Evolutionary conservation across 2,888 invertebrate genomes (phyloP).

Genomic region (Sepioteuthis lessoniana): DNA sequence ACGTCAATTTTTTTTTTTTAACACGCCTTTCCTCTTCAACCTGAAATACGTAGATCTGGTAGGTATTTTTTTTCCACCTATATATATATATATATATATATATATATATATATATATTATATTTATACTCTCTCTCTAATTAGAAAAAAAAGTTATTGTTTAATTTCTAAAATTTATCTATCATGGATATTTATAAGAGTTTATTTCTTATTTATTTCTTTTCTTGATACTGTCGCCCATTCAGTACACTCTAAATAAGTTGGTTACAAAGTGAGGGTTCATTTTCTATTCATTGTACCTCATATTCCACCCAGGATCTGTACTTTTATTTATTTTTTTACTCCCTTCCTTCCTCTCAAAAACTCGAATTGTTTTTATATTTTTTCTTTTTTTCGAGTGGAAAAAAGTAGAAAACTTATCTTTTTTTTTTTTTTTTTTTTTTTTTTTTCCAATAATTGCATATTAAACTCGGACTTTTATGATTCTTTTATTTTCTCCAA

Average conservation of each 20-base stretch:
- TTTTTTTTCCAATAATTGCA: not conserved
- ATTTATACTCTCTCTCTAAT: not conserved
- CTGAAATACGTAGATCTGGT: not conserved
- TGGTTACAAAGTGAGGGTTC: slow-evolving; percentile 33
- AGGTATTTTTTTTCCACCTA: not conserved
- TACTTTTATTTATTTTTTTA: not conserved
- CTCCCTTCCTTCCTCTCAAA: no score
- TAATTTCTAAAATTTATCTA: no score
- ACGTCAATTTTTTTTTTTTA: not conserved
- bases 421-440: not conserved
- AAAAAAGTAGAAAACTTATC: not conserved
- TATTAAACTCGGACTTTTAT: no score
- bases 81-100: not conserved
- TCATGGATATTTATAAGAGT: no score
- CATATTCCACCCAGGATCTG: not conserved
- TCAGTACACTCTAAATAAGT: not conserved
- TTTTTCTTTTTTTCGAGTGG: not conserved
- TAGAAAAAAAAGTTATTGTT: not conserved
- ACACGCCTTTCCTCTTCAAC: not conserved
- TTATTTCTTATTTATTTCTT: not conserved
- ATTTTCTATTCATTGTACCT: not conserved
- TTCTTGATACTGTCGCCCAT: not conserved
- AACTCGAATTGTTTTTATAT: no score
- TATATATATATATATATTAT: not conserved
- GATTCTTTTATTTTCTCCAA: not conserved